Conservation (phyloP, 2,113 vertebrate species). For the Zeus faber region DNA sequence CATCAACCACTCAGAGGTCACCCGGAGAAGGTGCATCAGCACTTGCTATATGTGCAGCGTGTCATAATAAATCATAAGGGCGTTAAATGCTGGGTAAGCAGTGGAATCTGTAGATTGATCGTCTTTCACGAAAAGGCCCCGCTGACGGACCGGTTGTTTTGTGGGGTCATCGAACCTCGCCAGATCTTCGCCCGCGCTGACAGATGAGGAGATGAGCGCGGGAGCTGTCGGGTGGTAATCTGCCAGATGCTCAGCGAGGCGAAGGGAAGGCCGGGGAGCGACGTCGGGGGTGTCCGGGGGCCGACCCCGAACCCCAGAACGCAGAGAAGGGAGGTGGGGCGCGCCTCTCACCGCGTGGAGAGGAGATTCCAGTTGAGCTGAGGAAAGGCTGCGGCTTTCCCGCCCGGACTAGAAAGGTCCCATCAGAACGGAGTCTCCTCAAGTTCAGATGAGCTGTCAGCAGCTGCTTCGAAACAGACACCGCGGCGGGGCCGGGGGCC, state of each 20-base stretch:
- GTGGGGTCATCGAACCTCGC: too few species aligned
- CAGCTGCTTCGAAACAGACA: slow-evolving; percentile 75
- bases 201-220: too few species aligned
- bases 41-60: slow-evolving; percentile 7
- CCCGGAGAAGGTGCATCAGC: slow-evolving; percentile 10
- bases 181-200: too few species aligned
- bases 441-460: slow-evolving; percentile 68
- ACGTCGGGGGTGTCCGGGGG: too few species aligned
- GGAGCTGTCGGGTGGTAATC: too few species aligned
- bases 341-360: slow-evolving; percentile 2
- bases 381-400: slow-evolving; percentile 24
- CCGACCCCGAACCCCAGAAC: neutral
- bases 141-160: too few species aligned
- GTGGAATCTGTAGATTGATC: too few species aligned
- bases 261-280: too few species aligned
- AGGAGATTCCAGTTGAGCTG: slow-evolving; percentile 11
- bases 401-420: slow-evolving; percentile 45
- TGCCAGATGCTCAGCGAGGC: too few species aligned
- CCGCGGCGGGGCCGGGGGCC: slow-evolving; percentile 43
- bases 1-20: slow-evolving; percentile 2
- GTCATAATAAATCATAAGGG: slow-evolving; percentile 27
- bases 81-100: slow-evolving; percentile 25
- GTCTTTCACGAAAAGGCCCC: too few species aligned
- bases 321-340: slow-evolving; percentile 4
- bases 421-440: slow-evolving; percentile 58